Evolutionary conservation across 64 coral and sea anemone genomes (phyloP).

Genomic region (Dendrophyllia cribrosa): DNA sequence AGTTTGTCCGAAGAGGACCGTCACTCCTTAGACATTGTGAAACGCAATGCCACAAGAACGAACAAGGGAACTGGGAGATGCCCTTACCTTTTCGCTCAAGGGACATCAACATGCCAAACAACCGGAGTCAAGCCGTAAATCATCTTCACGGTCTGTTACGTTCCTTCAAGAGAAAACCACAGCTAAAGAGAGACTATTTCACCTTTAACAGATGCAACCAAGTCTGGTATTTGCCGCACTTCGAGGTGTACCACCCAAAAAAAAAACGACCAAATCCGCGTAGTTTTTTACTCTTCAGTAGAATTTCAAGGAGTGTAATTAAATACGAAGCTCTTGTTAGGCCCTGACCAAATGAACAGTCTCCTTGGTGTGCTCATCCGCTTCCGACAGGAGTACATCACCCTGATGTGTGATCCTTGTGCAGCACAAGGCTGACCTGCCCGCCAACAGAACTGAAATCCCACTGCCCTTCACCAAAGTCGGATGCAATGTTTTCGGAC

Average conservation of each 20-base stretch:
- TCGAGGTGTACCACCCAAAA: constrained; percentile 44
- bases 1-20: constrained; percentile 3
- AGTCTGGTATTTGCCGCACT: constrained; percentile 9
- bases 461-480: constrained; percentile 28
- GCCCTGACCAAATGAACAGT: constrained; percentile 45
- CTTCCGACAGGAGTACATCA: constrained; percentile 30
- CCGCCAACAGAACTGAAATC: not conserved
- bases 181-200: not conserved
- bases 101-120: constrained; percentile 14
- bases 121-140: constrained; percentile 33
- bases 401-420: constrained; percentile 39
- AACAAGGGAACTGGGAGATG: constrained; percentile 45
- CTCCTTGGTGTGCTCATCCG: constrained; percentile 39
- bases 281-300: constrained; percentile 26
- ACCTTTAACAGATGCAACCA: not conserved
- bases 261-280: constrained; percentile 34
- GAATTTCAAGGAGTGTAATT: not conserved
- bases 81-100: constrained; percentile 20
- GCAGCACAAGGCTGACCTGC: too few species aligned
- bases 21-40: not conserved
- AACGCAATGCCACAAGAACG: constrained; percentile 14
- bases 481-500: constrained; percentile 18
- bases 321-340: constrained; percentile 9
- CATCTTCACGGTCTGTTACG: not conserved
- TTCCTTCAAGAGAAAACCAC: constrained; percentile 12